These are phyloP conservation scores for Rhynchonema sp. DNA, from an alignment of 2,888 invertebrate genomes.

Conservation along the genomic window DNA sequence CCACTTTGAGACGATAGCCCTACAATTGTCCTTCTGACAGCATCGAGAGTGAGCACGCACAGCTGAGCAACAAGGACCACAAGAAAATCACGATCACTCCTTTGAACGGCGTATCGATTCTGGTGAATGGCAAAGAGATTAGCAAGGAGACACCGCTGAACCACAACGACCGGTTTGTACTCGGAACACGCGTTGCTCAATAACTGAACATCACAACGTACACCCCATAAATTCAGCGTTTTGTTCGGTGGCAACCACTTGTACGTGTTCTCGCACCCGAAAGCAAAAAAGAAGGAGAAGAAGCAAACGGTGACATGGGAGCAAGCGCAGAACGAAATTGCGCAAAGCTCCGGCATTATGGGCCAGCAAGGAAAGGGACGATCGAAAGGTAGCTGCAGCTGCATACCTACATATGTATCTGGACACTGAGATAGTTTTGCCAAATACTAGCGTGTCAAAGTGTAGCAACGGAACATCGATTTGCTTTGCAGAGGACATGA, in stretches of 20 bases:
- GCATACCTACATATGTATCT: too few relatives aligned
- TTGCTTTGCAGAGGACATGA: slow-evolving; percentile 15
- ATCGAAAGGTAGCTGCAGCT: too few relatives aligned
- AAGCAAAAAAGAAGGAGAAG: slow-evolving; percentile 19
- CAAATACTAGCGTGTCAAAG: too few relatives aligned
- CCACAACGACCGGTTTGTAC: slow-evolving; percentile 40
- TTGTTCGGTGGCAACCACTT: slow-evolving; percentile 40
- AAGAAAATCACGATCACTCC: slow-evolving; percentile 22
- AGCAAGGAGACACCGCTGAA: slow-evolving; percentile 31
- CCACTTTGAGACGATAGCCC: neutral
- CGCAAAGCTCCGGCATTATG: slow-evolving; percentile 30
- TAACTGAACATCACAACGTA: neutral
- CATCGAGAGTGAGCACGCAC: slow-evolving; percentile 36
- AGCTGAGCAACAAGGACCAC: slow-evolving; percentile 26
- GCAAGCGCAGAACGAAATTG: slow-evolving; percentile 38
- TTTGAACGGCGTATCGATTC: slow-evolving; percentile 30
- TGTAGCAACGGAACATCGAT: too few relatives aligned
- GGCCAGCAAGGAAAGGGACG: neutral
- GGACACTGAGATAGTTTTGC: too few relatives aligned
- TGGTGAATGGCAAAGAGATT: slow-evolving; percentile 37
- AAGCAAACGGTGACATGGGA: slow-evolving; percentile 35
- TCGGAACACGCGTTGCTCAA: neutral
- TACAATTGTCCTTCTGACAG: slow-evolving; percentile 17
- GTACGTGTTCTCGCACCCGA: slow-evolving; percentile 38
- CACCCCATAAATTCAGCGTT: slow-evolving; percentile 24